Base-by-base conservation (phyloP, 2,888 invertebrate species). In the Hirtodrosophila confusa region DNA sequence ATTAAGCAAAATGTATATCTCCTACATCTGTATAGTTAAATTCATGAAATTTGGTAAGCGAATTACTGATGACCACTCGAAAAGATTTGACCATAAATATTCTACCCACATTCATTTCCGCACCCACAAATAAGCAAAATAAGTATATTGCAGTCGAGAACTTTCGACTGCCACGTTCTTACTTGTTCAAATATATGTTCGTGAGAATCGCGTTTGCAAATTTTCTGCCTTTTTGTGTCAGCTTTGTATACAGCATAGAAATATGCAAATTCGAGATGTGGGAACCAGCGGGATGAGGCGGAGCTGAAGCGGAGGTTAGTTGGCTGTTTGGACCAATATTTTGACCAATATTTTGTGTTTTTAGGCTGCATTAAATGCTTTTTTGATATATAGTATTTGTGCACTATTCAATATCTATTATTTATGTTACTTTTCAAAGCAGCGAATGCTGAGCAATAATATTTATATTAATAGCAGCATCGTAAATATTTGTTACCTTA, bases 261-360 rank as follows among this genome's bases (percentile, higher is more conserved):
- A 67, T 67, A 76, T 72, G 64, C 62, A 83, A 78, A 82, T 66
- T 51, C 58, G 37, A 47, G 58, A 27, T 12, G 27, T 17, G 12
- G 7, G 0, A 11, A n/a, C 8, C 17, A 5, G 17, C 8, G 11
- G 31, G 11, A 10, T 6, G 4, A 5, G 12, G 3, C 27, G 37
- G 23, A 29, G 29, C 9, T 27, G 9, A 45, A 36, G 33, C 29
- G 31, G 31, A 2, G n/a, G 9, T 23, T 9, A 33, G 31, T 53
- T 33, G 47, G 41, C 33, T 48, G 63, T 50, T 48, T 55, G 55
- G 39, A 54, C 44, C 47, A 17, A 17, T 17, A 17, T 17, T 62
- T 62, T 69, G 61, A 50, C 40, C 45, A 49, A 48, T 49, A 63
- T 60, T 73, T 45, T 64, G 47, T 63, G 54, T 58, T 64, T 70